A percentile compares a stretch with the other conserved stretches of the same genome.
phyloP scores from a whole-genome alignment of 2,113 vertebrate species.

The Zootoca vivipara region DNA sequence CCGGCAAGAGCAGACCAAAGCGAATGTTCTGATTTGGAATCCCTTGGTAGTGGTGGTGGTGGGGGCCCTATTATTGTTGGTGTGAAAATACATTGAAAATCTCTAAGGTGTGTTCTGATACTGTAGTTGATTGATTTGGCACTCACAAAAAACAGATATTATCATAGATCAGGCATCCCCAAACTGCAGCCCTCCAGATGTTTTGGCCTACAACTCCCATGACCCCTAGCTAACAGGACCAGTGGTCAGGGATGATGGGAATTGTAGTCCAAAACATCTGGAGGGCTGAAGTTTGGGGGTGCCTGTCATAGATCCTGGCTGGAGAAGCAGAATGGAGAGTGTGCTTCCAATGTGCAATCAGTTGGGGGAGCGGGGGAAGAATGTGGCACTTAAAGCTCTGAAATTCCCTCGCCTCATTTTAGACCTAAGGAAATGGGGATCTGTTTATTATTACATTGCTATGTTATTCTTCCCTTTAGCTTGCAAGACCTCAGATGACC shows the following conservation, averaged over 20 bases:
- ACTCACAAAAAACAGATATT: neutral
- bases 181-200: too few species aligned
- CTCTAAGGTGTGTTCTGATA: neutral
- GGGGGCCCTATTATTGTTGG: neutral
- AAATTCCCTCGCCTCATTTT: neutral
- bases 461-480: conserved; percentile 7
- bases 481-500: neutral
- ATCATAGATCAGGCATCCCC: too few species aligned
- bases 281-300: too few species aligned
- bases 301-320: neutral
- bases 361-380: neutral
- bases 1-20: too few species aligned
- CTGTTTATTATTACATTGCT: neutral
- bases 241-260: too few species aligned
- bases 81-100: neutral
- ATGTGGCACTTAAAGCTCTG: too few species aligned
- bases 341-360: neutral
- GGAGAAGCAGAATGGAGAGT: neutral
- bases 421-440: neutral
- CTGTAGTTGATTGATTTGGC: neutral
- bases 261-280: too few species aligned
- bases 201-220: too few species aligned
- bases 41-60: too few species aligned
- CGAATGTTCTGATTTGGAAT: too few species aligned
- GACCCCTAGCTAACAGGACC: too few species aligned